A percentile compares a stretch with the other conserved stretches of the same genome.
phyloP scores from a whole-genome alignment of 2,113 vertebrate species.

The Pao palembangensis region DNA sequence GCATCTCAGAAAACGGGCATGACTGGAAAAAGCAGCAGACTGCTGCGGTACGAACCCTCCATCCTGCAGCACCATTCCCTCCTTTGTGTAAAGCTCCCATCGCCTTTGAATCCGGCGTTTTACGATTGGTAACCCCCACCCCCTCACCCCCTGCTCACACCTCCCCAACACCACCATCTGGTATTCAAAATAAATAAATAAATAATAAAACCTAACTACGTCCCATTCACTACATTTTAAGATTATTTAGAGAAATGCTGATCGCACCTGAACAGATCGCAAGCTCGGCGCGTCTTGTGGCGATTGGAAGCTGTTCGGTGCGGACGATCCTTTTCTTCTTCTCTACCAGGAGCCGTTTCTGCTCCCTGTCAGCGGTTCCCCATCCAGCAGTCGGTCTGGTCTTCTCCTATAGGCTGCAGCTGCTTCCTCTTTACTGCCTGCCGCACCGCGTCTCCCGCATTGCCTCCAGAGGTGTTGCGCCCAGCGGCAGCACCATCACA shows the following conservation, averaged over 20 bases:
- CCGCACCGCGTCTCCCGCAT: slow-evolving; percentile 42
- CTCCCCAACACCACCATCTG: slow-evolving; percentile 16
- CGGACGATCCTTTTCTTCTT: background rate
- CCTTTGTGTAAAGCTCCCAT: slow-evolving; percentile 24
- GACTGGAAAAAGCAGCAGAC: background rate
- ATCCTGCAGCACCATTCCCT: slow-evolving; percentile 21
- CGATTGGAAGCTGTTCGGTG: background rate
- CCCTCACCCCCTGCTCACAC: background rate
- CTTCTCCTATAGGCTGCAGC: slow-evolving; percentile 15
- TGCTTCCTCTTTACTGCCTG: slow-evolving; percentile 10
- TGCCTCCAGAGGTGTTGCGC: slow-evolving; percentile 42
- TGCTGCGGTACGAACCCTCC: too few species aligned
- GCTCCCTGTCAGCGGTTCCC: slow-evolving; percentile 26
- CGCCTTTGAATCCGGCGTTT: slow-evolving; percentile 33
- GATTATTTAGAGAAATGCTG: background rate
- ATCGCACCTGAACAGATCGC: slow-evolving; percentile 50
- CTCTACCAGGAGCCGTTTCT: slow-evolving; percentile 14
- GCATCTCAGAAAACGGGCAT: too few species aligned
- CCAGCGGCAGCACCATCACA: slow-evolving; percentile 33
- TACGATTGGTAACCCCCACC: slow-evolving; percentile 27
- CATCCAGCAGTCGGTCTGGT: slow-evolving; percentile 36
- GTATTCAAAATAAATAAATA: background rate
- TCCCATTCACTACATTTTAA: background rate
- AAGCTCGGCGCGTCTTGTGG: background rate
- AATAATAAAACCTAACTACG: background rate